Evolutionary conservation across 2,797 vertebrate species (phyloP).

Genomic region (Huso huso): DNA sequence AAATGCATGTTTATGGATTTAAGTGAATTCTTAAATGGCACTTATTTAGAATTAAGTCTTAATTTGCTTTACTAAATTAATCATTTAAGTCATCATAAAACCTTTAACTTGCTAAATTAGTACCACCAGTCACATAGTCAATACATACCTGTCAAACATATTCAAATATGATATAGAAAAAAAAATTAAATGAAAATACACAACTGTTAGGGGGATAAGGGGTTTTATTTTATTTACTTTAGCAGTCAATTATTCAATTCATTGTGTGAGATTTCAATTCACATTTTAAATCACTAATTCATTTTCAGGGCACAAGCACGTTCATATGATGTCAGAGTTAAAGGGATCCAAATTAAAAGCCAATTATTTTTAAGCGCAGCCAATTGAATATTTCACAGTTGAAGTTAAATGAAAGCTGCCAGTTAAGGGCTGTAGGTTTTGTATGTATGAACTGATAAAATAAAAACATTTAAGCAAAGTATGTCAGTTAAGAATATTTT

Average conservation of each 20-base stretch:
- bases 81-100: too few species aligned
- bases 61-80: too few species aligned
- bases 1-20: too few species aligned
- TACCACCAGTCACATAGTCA: too few species aligned
- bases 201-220: constrained; percentile 37
- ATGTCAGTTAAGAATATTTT: not conserved
- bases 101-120: too few species aligned
- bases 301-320: not conserved
- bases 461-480: constrained; percentile 9
- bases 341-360: constrained; percentile 49
- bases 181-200: constrained; percentile 12
- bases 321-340: constrained; percentile 37
- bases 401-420: constrained; percentile 6
- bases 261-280: constrained; percentile 25
- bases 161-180: too few species aligned
- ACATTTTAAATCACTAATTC: constrained; percentile 31
- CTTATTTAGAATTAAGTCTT: too few species aligned
- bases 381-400: too few species aligned
- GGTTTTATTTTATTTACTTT: constrained; percentile 49
- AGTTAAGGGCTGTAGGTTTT: constrained; percentile 45
- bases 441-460: constrained; percentile 31
- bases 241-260: constrained; percentile 28
- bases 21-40: too few species aligned
- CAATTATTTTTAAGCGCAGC: constrained; percentile 39
- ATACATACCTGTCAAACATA: too few species aligned